Evolutionary conservation across 2,797 vertebrate species (phyloP), one percentile per base, ranked within the genome.

Genomic region (Hemitrygon akajei): DNA sequence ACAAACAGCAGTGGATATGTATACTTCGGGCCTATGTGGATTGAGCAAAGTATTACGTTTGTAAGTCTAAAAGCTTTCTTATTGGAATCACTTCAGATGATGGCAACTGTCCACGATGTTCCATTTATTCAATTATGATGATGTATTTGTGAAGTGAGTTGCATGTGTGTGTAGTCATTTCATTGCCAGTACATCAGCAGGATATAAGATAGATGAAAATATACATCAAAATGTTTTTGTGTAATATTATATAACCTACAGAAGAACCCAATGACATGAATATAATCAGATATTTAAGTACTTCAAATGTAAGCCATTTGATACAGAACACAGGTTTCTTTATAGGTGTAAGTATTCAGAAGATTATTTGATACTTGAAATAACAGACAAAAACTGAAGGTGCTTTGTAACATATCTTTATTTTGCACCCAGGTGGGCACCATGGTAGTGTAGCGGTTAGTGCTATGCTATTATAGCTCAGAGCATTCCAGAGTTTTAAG

Each of bases 31-130:
- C 56, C 69, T 56, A 75, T 30, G 16, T 75, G 40, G 27, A 47
- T 58, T 93, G 91, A 93, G 25, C 47, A 69, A 93, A 93, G 30
- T 25, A 93, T 76, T 93, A 30, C 16, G 76, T 75, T 56, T 93
- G 6, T 76, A 11, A 30, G 69, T 73, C 47, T 87, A 71, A 34
- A 93, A 75, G 40, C 71, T 93, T 93, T 93, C 91, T 75, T 93
- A 76, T 93, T 76, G 40, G 71, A 91, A 18, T 93, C 27, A 76
- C 34, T 93, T 93, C n/a, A 66, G 25, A 47, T 76, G 71, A 89
- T 93, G 40, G 66, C 66, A 71, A 12, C 20, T 91, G 66, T 40
- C 25, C 11, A 18, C 25, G 20, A 22, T 89, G 47, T 69, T 87
- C 63, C 18, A 37, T 69, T 34, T 37, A 89, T 69, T 89, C 86